A percentile compares a stretch with the other conserved stretches of the same genome.
Conservation (phyloP, 2,888 invertebrate genomes). For the Cordilura impudica region DNA sequence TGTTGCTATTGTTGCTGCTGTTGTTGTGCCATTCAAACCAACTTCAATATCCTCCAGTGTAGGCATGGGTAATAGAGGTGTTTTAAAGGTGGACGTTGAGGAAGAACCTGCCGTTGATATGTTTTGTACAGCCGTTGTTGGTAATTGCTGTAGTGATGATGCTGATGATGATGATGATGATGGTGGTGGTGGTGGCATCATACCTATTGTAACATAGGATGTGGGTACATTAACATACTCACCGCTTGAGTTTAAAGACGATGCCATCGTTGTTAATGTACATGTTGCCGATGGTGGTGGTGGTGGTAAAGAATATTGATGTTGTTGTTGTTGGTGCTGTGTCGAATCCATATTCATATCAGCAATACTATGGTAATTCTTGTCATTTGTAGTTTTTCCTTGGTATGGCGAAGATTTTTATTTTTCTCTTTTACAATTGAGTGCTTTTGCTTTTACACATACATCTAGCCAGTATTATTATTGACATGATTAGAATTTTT, state of each 20-base stretch:
- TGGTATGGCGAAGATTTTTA: neutral
- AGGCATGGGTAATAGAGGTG: conserved; percentile 73
- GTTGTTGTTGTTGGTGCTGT: no score
- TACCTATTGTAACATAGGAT: conserved; percentile 58
- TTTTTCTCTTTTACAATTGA: conserved; percentile 30
- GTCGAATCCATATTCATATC: conserved; percentile 52
- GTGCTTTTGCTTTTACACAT: neutral
- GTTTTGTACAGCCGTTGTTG: conserved; percentile 63
- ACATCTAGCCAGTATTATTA: neutral
- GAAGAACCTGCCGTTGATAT: conserved; percentile 60
- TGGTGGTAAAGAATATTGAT: conserved; percentile 39
- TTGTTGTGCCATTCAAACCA: conserved; percentile 39
- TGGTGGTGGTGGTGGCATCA: conserved; percentile 51
- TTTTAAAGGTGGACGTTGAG: conserved; percentile 63
- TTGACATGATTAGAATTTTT: conserved; percentile 12
- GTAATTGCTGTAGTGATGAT: no score
- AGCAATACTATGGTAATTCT: conserved; percentile 45
- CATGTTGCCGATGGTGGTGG: conserved; percentile 47
- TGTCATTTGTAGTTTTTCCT: conserved; percentile 47
- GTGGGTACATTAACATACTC: conserved; percentile 60
- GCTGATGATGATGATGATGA: no score
- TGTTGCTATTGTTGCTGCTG: conserved; percentile 13
- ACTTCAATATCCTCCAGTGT: conserved; percentile 74
- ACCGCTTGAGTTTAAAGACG: conserved; percentile 55
- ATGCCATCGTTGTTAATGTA: conserved; percentile 35